Base-by-base conservation (phyloP, 2,888 invertebrate genomes). In the Yponomeuta plumbellus region DNA sequence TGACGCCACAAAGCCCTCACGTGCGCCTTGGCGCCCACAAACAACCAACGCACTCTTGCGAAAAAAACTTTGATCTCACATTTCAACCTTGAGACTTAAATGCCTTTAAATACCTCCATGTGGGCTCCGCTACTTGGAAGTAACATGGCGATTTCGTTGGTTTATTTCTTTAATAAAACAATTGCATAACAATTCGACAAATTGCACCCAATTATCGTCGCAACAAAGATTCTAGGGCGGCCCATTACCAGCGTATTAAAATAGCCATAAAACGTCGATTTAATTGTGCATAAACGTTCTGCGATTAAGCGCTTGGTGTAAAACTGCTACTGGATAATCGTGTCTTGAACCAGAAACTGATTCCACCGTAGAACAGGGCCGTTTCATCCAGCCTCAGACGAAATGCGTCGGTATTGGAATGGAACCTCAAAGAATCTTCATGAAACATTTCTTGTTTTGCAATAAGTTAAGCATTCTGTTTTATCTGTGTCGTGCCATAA, bases 1-100 rank as follows among this genome's bases (percentile, higher is more conserved):
- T 78, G 75, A 79, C 75, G 71, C 75, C 73, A 76, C 80, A 81
- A 75, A 73, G 74, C 74, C 74, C 79, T 87, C 89, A 88, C 88
- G 88, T 88, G 87, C 84, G 81, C 44, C 44, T 52, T 52, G 44
- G 44, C 88, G 85, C 89, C 89, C 89, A 89, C 90, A 75, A 79
- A 88, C 90, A 83, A 88, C 89, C 79, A 73, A 76, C 80, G 75
- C 83, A 86, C 78, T 83, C 83, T 89, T 89, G 89, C 89, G 86
- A 91, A 90, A 91, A 85, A 87, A 88, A 82, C 79, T 80, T 80
- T 76, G 81, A 79, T 84, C 83, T 86, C 78, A 79, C 76, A 81
- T 76, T 77, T 74, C 77, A 86, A 86, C 90, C 89, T 91, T 90
- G 88, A 85, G 80, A 84, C 83, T 85, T 84, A 88, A 63, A 87